Base-by-base conservation (phyloP, 2,113 vertebrate genomes). In the Myiozetetes cayanensis region DNA sequence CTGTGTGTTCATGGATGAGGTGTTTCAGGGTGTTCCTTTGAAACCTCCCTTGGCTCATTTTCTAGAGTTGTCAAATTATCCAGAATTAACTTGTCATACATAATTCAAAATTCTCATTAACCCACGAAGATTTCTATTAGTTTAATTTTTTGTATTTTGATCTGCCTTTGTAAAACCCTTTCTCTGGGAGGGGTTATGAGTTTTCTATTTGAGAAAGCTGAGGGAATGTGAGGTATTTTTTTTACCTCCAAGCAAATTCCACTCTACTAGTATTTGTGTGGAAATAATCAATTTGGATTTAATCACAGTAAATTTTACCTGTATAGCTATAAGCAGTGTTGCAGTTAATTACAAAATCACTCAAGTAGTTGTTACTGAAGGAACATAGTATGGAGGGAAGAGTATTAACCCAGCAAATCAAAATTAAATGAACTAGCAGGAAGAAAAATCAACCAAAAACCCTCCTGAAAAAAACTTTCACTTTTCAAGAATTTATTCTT, bases 251-350 rank as follows among this genome's bases (percentile, higher is more conserved):
- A 27, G 85, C 15, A 63, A 90, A 86, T 77, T 85, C 27, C 33
- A 31, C 15, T 81, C 25, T 63, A 19, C 61, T 78, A n/a, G 16
- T 88, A 59, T 92, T 90, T 90, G 11, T 63, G 25, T 92, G 41
- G 61, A 93, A 94, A 55, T 75, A 89, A 95, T 85, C 86, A 59
- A 68, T 83, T 83, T 92, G 28, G 41, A 83, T 89, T 89, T 90
- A 76, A 86, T 70, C 43, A 58, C 67, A 74, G 52, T 67, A 59
- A 77, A 86, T 86, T 80, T 95, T 88, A 65, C 49, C 75, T 79
- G 41, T 72, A 65, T 5, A 61, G 41, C 71, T 87, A 55, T 71
- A 77, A 84, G 35, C 50, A 84, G n/a, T 63, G 31, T 84, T 41
- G 68, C 15, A 74, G 44, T 84, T 85, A 90, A 90, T 88, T 90